Conservation (phyloP, 2,797 vertebrate genomes). For the Xiphorhynchus erythropygius region DNA sequence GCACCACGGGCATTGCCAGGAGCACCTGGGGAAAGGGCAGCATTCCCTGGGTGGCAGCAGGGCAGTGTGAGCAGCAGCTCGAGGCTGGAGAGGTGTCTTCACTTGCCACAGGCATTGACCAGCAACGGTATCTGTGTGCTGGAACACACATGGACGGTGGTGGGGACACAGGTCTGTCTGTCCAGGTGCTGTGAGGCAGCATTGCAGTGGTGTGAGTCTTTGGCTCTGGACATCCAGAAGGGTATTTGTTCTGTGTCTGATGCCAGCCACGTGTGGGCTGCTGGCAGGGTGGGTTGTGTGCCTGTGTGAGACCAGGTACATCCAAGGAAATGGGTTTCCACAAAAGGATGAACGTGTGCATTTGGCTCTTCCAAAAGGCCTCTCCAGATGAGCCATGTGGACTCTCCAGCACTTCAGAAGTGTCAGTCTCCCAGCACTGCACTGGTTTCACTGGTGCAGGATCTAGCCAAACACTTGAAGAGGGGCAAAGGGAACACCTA, state of each 20-base stretch:
- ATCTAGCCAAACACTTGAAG: neutral
- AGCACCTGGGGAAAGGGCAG: neutral
- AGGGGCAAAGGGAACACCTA: neutral
- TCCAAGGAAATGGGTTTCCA: neutral
- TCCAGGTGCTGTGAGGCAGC: neutral
- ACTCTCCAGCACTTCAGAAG: neutral
- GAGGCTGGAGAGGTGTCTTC: neutral
- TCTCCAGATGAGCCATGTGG: neutral
- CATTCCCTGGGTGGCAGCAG: fast-evolving
- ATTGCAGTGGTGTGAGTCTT: neutral
- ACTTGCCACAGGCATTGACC: neutral
- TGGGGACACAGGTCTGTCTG: neutral
- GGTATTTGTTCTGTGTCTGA: neutral
- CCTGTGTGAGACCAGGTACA: neutral
- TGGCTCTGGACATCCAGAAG: neutral
- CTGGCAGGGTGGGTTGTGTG: neutral
- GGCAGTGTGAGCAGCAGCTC: neutral
- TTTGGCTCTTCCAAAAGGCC: neutral
- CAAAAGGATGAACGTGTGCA: neutral
- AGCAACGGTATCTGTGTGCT: neutral
- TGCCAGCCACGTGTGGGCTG: neutral
- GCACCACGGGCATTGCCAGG: neutral
- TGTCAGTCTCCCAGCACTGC: neutral
- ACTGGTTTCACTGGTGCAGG: neutral
- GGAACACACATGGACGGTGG: neutral